Evolutionary conservation across 2,888 invertebrate species (phyloP), one percentile per base, ranked within the genome.

Genomic region (Steinernema carpocapsae): DNA sequence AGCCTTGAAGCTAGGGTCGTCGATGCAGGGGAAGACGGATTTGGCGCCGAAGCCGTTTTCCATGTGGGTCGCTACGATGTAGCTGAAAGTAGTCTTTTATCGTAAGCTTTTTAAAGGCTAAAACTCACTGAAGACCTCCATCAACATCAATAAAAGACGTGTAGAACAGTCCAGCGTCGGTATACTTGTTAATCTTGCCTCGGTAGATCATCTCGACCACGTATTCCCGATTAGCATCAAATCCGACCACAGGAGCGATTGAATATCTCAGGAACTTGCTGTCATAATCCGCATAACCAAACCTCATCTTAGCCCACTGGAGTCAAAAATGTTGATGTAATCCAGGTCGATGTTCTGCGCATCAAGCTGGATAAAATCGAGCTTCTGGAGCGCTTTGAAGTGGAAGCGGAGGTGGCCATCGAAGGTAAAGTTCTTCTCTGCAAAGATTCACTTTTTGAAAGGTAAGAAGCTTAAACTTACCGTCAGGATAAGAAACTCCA

Each of bases 1-100:
- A 73, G 82, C 77, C 76, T 81, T 82, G 74, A 78, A 80, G 12
- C 76, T 72, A 0, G 82, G 82, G 42, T 82, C 82, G 70, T 82
- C 82, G 37, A 82, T 75, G 22, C 76, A 71, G 14, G 82, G 82
- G 32, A 79, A 78, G 12, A 79, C 78, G 42, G 74, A 72, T 76
- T 79, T 75, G 14, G 79, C 79, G 0, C 76, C 76, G 29, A 76
- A 76, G 1, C 70, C 74, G 19, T 77, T 75, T 59, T 82, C 82
- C 76, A 82, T 80, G 26, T 79, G 79, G 4, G 80, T 80, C 24
- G 80, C 81, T 37, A 81, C 73, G 73, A 81, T 77, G 17, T 72
- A 80, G 42, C 79, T 78, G 59, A 73, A 77, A 72, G 7, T 3
- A 43, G 12, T 14, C 43, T 1, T 32, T 70, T 42, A 42, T 24